phyloP scores from a whole-genome alignment of 2,113 vertebrate genomes.

The Orientallactaga bullata region DNA sequence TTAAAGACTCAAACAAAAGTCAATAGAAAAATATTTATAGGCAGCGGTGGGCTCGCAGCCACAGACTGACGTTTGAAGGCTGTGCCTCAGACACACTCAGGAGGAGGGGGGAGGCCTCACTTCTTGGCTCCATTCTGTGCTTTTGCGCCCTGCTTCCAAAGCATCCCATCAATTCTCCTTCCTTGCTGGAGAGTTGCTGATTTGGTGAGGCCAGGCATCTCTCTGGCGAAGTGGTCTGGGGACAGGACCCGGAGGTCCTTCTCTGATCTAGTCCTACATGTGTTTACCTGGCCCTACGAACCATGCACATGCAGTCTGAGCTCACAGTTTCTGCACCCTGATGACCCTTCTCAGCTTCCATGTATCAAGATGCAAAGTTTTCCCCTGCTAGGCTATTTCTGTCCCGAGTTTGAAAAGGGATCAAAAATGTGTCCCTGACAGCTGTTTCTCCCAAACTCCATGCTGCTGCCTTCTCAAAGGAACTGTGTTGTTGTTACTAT shows the following conservation, averaged over 20 bases:
- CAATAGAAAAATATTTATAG: conserved; percentile 74
- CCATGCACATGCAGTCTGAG: background rate
- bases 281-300: background rate
- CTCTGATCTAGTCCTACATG: background rate
- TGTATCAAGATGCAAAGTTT: background rate
- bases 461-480: background rate
- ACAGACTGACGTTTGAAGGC: background rate
- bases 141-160: background rate
- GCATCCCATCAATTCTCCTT: background rate
- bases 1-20: conserved; percentile 82
- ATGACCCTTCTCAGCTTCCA: background rate
- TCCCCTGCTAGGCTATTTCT: background rate
- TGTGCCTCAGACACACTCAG: background rate
- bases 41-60: background rate
- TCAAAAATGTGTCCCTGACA: background rate
- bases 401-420: background rate
- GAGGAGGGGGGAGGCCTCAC: background rate
- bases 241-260: background rate
- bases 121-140: background rate
- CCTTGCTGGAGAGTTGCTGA: background rate
- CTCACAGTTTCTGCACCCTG: background rate
- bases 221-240: background rate
- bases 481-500: background rate
- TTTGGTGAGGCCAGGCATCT: background rate
- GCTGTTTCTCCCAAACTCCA: background rate